Evolutionary conservation across 2,888 invertebrate species (phyloP).

Genomic region (Metallyticus violacea): DNA sequence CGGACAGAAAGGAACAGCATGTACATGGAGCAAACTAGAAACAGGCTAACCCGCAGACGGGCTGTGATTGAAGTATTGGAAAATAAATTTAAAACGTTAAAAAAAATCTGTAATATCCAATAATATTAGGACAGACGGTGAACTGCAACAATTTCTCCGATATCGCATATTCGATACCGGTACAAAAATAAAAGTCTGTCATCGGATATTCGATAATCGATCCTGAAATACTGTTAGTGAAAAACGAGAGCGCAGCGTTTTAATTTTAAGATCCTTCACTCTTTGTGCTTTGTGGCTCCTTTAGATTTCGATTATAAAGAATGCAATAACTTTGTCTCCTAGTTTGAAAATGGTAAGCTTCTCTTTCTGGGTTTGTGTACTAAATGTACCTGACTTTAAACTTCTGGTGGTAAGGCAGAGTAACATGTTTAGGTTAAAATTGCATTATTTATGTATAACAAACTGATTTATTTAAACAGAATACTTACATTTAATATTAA

Average conservation of each 20-base stretch:
- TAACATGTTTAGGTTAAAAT: too few species aligned
- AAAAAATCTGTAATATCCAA: background rate
- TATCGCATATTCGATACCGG: background rate
- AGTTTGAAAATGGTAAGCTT: too few species aligned
- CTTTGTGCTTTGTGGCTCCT: background rate
- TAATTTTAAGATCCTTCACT: background rate
- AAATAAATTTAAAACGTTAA: background rate
- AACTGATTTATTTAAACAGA: too few species aligned
- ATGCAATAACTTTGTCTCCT: too few species aligned
- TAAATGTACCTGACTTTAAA: too few species aligned
- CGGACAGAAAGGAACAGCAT: too few species aligned
- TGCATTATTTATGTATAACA: too few species aligned
- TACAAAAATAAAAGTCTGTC: background rate
- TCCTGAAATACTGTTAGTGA: background rate
- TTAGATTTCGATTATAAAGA: background rate
- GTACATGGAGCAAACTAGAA: too few species aligned
- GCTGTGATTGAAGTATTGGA: background rate
- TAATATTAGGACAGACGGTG: background rate
- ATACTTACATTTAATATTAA: too few species aligned
- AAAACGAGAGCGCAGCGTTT: background rate
- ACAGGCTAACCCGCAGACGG: too few species aligned
- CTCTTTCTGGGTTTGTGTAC: too few species aligned
- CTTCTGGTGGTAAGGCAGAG: too few species aligned
- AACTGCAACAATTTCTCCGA: background rate
- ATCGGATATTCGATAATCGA: background rate